A percentile compares a stretch with the other conserved stretches of the same genome.
Evolutionary conservation across 2,113 vertebrate species (phyloP).

Genomic region (Vulpes ferrilata): DNA sequence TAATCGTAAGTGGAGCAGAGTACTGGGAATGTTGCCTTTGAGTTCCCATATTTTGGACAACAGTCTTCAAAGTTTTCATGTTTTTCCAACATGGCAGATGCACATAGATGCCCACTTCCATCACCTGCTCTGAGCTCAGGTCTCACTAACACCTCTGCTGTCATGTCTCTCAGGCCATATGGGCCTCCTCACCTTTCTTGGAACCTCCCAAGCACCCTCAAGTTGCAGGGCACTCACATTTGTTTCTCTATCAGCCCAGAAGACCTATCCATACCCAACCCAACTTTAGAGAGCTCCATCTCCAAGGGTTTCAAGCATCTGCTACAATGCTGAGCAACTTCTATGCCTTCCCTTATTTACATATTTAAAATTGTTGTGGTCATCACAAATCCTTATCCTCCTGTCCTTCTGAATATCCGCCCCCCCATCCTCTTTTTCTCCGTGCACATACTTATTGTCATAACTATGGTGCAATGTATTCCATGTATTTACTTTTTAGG

Average conservation of each 20-base stretch:
- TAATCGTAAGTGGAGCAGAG: not conserved
- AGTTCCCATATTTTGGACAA: too few relatives aligned
- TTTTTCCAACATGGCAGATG: not conserved
- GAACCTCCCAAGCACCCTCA: not conserved
- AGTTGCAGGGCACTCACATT: too few relatives aligned
- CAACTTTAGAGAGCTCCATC: too few relatives aligned
- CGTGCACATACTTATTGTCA: rapidly evolving
- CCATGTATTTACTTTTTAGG: not conserved
- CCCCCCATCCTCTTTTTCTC: not conserved
- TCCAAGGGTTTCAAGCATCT: not conserved
- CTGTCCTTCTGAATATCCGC: too few relatives aligned
- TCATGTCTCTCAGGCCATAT: not conserved
- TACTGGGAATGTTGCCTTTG: not conserved
- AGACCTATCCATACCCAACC: not conserved
- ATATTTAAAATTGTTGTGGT: too few relatives aligned
- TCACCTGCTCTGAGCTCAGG: not conserved
- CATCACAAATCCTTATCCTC: not conserved
- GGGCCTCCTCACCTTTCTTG: not conserved
- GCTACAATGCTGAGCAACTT: too few relatives aligned
- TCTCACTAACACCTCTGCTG: rapidly evolving
- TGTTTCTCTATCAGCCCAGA: not conserved
- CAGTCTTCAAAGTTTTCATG: not conserved
- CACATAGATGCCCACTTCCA: too few relatives aligned
- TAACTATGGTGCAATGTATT: not conserved
- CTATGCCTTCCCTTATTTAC: too few relatives aligned